Evolutionary conservation across 1,140 invertebrate species (phyloP).

Genomic region (Stenopsyche tienmushanensis): DNA sequence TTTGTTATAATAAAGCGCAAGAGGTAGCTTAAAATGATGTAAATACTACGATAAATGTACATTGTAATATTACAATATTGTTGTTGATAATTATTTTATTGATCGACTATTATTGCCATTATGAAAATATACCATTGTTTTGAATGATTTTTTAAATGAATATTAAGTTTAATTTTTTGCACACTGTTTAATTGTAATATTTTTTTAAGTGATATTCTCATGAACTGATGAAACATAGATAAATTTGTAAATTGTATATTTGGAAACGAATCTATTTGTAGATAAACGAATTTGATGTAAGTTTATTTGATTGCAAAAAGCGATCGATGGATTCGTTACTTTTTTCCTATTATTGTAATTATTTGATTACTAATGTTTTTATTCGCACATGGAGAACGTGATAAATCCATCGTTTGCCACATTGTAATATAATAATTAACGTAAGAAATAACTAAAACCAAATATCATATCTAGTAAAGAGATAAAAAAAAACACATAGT

Average conservation of each 20-base stretch:
- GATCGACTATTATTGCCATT: too few species aligned
- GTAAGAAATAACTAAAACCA: constrained; percentile 1
- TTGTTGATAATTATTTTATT: too few species aligned
- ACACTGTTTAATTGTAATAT: background rate
- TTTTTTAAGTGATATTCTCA: background rate
- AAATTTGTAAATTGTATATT: constrained; percentile 25
- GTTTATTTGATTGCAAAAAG: background rate
- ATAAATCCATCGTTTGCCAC: background rate
- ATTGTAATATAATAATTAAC: too few species aligned
- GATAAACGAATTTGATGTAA: constrained; percentile 21
- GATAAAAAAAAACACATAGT: constrained; percentile 26
- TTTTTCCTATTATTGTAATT: background rate
- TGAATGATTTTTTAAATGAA: background rate
- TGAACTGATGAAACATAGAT: constrained; percentile 13
- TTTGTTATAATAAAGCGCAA: too few species aligned
- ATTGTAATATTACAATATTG: too few species aligned
- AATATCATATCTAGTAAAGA: background rate
- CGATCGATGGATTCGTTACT: background rate
- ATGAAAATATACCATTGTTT: too few species aligned
- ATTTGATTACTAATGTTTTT: background rate
- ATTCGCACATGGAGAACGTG: too few species aligned
- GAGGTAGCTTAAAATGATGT: too few species aligned
- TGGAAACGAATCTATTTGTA: constrained; percentile 8
- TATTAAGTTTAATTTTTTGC: background rate
- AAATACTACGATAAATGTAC: too few species aligned